A percentile compares a stretch with the other conserved stretches of the same genome.
These are phyloP conservation scores for Ormyrus nitidulus DNA, from an alignment of 2,888 invertebrate species.

Conservation along the genomic window DNA sequence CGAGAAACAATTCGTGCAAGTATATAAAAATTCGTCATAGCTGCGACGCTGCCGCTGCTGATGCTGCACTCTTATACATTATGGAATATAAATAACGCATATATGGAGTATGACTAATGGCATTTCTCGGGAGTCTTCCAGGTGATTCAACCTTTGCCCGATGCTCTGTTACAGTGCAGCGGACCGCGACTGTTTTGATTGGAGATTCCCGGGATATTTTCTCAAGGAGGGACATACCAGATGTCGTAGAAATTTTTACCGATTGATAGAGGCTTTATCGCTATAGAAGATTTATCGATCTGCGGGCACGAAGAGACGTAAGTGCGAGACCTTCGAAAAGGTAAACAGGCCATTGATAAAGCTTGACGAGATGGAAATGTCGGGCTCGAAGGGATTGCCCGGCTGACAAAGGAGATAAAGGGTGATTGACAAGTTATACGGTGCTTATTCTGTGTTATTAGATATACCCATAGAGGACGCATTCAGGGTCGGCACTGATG, in stretches of 20 bases:
- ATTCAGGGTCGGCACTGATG: no score
- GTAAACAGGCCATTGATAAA: slow-evolving; percentile 20
- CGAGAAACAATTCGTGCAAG: background rate
- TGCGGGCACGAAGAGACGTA: no score
- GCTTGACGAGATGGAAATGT: background rate
- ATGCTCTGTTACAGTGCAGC: background rate
- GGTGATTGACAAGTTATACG: background rate
- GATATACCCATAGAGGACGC: no score
- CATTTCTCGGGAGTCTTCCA: slow-evolving; percentile 35
- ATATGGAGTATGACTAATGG: slow-evolving; percentile 36
- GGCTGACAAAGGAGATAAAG: background rate
- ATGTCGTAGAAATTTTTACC: no score
- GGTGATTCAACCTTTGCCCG: slow-evolving; percentile 40
- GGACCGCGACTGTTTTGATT: slow-evolving; percentile 26
- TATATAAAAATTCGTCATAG: slow-evolving; percentile 36
- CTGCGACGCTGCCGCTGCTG: background rate
- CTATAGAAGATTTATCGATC: background rate
- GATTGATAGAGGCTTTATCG: slow-evolving; percentile 1
- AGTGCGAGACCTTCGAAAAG: background rate
- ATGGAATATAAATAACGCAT: slow-evolving; percentile 2
- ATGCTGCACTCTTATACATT: background rate
- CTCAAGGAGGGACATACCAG: background rate
- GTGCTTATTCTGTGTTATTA: no score
- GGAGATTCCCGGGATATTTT: background rate
- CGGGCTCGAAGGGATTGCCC: no score